A percentile compares a stretch with the other conserved stretches of the same genome.
These are phyloP conservation scores for Lindbergichthys nudifrons DNA, from an alignment of 2,797 vertebrate genomes.

Conservation along the genomic window DNA sequence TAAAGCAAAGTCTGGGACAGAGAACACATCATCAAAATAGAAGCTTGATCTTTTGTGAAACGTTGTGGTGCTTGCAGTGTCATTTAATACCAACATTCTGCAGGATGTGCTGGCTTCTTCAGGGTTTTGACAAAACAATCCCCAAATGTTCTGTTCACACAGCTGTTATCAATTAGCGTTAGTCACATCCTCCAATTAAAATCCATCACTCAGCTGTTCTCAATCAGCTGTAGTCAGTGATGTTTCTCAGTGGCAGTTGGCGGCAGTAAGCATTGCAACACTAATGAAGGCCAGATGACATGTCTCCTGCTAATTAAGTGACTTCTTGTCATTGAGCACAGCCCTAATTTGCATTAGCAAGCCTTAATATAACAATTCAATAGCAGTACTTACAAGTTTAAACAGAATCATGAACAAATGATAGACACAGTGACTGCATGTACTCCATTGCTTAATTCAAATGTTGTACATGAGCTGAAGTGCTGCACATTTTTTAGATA, in stretches of 20 bases:
- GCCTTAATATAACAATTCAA: neutral
- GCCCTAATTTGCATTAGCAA: neutral
- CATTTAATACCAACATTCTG: neutral
- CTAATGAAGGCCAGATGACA: neutral
- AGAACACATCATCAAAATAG: no score
- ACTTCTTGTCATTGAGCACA: neutral
- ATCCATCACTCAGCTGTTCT: constrained; percentile 18
- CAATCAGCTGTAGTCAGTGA: constrained; percentile 1
- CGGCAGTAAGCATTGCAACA: neutral
- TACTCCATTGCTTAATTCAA: neutral
- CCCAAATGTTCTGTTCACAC: constrained; percentile 8
- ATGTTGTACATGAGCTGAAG: neutral
- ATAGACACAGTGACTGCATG: neutral
- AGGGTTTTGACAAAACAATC: constrained; percentile 1
- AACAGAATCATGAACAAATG: neutral
- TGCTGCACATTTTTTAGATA: neutral
- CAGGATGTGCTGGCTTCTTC: neutral
- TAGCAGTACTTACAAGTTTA: neutral
- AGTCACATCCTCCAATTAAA: constrained; percentile 17
- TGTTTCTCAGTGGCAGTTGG: constrained; percentile 3
- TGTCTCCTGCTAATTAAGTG: neutral
- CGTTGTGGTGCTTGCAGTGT: neutral
- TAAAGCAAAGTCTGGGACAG: neutral
- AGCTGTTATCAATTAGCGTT: constrained; percentile 26
- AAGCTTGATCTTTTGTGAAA: neutral